phyloP scores from a whole-genome alignment of 2,113 vertebrate genomes.

The Indicator indicator region DNA sequence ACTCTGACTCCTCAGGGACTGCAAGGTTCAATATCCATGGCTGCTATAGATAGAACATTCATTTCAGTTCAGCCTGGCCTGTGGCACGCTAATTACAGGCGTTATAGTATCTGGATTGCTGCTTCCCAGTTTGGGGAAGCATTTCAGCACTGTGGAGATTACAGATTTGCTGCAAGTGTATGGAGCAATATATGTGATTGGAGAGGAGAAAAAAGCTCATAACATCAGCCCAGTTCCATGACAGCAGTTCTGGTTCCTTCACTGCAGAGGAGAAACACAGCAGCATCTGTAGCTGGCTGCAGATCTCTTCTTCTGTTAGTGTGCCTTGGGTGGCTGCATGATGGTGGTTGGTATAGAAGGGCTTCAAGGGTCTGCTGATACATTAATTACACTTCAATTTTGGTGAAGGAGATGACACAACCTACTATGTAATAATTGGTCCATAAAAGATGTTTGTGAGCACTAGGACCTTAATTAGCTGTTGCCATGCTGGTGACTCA shows the following conservation, averaged over 20 bases:
- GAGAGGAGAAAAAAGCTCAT: neutral
- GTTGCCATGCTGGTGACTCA: neutral
- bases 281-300: neutral
- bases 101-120: neutral
- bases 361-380: neutral
- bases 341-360: neutral
- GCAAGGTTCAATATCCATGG: neutral
- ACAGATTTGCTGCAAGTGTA: neutral
- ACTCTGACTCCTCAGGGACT: neutral
- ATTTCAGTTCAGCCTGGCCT: neutral
- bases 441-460: neutral
- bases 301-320: neutral
- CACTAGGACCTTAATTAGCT: neutral
- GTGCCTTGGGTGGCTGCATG: neutral
- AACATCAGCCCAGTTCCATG: neutral
- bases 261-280: neutral
- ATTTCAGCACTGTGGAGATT: neutral
- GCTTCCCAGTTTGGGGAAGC: neutral
- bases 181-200: accelerated
- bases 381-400: neutral
- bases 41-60: neutral
- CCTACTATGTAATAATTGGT: no score
- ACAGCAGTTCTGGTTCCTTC: neutral
- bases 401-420: neutral
- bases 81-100: neutral